Base-by-base conservation (phyloP, 2,888 invertebrate genomes). In the Drosophila anomelani region DNA sequence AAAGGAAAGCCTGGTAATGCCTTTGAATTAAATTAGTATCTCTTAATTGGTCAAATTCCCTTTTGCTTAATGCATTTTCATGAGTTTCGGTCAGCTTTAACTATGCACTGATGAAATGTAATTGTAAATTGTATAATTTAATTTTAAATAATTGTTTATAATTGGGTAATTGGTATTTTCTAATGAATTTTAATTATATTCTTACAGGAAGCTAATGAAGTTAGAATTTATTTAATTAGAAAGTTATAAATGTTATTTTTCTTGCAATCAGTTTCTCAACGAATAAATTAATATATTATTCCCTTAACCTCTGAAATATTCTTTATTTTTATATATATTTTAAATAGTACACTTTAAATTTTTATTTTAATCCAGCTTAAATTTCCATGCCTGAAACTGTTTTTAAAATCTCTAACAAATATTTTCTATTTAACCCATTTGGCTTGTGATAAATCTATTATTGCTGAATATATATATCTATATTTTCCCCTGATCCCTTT, bases 401-500 rank as follows among this genome's bases (percentile, higher is more conserved):
- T 13, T 12, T 26, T 15, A 53, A 12, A 9, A 15, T 29, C 29
- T 41, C 43, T 1, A 15, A 13, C 1, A 1, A 6, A 47, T 3
- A n/a, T 44, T n/a, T 59, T 54, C 34, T 6, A 20, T 12, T 41
- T n/a, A 1, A 43, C 8, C 41, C 55, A 15, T 41, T 41, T 61
- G n/a, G 32, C 5, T n/a, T 10, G 41, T 12, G 17, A 26, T 38
- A 43, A 55, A 43, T 51, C 39, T 29, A 63, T 64, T 49, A 43
- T 43, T 26, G 8, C 9, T 20, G 15, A 17, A 17, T 29, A 6
- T 47, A 12, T 47, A 29, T 29, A 17, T 26, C 47, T 36, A 13
- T 26, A n/a, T n/a, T n/a, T n/a, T n/a, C n/a, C n/a, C 13, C 13
- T 10, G 20, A 63, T 60, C 29, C 36, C 46, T 4, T 4, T 34